Conservation (phyloP, 2,888 invertebrate genomes). For the Teleogryllus oceanicus region DNA sequence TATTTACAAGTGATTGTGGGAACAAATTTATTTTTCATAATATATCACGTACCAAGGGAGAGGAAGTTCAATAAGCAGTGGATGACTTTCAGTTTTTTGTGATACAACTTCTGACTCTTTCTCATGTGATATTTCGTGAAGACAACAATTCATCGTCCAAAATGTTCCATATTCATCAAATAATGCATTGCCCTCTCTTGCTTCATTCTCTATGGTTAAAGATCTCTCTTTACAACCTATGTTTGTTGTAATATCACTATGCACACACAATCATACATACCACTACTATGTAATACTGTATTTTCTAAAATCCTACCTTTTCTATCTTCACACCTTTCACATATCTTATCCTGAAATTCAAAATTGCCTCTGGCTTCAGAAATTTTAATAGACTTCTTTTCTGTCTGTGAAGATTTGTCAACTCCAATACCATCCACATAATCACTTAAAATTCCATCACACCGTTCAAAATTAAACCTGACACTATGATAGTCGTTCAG, state of each 20-base stretch:
- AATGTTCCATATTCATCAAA: slow-evolving; percentile 30
- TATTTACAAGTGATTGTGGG: not conserved
- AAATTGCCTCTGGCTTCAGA: slow-evolving; percentile 21
- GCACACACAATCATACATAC: not conserved
- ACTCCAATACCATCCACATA: slow-evolving; percentile 24
- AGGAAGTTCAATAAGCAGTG: slow-evolving; percentile 55
- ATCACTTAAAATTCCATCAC: slow-evolving; percentile 24
- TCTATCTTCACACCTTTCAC: not conserved
- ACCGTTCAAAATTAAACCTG: slow-evolving; percentile 40
- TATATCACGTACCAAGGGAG: slow-evolving; percentile 53
- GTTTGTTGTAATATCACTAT: not conserved
- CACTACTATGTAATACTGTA: slow-evolving; percentile 6
- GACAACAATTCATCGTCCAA: slow-evolving; percentile 24
- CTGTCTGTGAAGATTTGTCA: not conserved
- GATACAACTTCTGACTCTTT: not conserved
- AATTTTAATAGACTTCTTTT: not conserved
- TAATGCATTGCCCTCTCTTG: slow-evolving; percentile 29
- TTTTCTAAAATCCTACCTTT: not conserved
- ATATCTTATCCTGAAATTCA: not conserved
- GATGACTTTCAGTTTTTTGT: not conserved
- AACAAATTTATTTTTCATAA: not conserved
- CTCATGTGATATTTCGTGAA: not conserved
- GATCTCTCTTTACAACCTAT: not conserved
- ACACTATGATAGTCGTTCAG: slow-evolving; percentile 44
- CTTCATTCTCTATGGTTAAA: not conserved